These are phyloP conservation scores for Palaemon carinicauda DNA, from an alignment of 1,140 invertebrate genomes.

Conservation along the genomic window DNA sequence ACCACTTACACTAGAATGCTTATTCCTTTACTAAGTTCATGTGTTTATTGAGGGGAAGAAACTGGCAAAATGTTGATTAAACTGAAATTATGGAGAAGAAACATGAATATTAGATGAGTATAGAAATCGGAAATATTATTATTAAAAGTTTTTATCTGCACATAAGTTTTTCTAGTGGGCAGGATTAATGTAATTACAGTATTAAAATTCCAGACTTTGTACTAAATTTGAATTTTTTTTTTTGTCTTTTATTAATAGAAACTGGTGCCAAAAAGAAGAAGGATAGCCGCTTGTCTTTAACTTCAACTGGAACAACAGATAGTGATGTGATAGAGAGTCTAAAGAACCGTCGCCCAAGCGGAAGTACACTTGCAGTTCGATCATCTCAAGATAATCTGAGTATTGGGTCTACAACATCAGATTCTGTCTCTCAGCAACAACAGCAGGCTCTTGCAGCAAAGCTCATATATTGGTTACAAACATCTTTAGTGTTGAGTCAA, in stretches of 20 bases:
- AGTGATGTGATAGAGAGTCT: conserved; percentile 49
- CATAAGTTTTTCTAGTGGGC: too few relatives aligned
- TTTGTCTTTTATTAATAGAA: conserved; percentile 14
- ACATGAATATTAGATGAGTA: too few relatives aligned
- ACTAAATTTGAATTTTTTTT: neutral
- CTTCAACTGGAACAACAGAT: conserved; percentile 43
- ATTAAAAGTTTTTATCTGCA: neutral
- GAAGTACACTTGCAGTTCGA: conserved; percentile 43
- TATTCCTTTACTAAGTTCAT: too few relatives aligned
- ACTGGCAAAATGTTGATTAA: too few relatives aligned
- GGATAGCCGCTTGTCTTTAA: conserved; percentile 46
- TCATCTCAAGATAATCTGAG: conserved; percentile 58
- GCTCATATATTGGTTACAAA: conserved; percentile 83
- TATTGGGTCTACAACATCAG: conserved; percentile 51
- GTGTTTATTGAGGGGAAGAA: too few relatives aligned
- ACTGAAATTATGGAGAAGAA: too few relatives aligned
- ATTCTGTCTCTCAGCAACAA: conserved; percentile 66
- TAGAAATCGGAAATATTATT: too few relatives aligned
- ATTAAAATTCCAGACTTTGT: too few relatives aligned
- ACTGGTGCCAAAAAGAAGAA: conserved; percentile 54
- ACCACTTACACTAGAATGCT: too few relatives aligned
- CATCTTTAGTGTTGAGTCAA: conserved; percentile 68
- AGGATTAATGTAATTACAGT: too few relatives aligned
- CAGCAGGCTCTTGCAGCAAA: conserved; percentile 77
- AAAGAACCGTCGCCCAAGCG: conserved; percentile 53